Evolutionary conservation across 2,113 vertebrate genomes (phyloP), one percentile per base, ranked within the genome.

Genomic region (Caranx ignobilis): DNA sequence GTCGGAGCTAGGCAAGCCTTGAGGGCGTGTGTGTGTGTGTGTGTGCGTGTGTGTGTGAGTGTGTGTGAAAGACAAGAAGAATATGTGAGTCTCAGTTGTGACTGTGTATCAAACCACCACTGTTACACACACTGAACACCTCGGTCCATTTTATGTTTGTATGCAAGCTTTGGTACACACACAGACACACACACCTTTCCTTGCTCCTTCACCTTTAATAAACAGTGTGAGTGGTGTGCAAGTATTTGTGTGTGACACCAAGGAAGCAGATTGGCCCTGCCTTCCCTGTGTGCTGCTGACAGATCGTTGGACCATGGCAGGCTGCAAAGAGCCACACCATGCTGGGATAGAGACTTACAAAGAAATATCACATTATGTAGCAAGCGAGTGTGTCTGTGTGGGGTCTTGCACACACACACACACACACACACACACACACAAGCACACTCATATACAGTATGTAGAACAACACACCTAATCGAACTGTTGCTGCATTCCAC

Each of bases 301-400:
- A 84, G 86, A 87, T 91, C 71, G 77, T 62, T 88, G 87, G 87
- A 88, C 75, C 85, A 62, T 81, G 66, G 71, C 75, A 19, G 59
- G 63, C 78, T 91, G 77, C 85, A 85, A 61, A 81, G 64, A 79
- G 54, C 66, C 80, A 80, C 84, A 68, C 56, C 88, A 83, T 26
- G 82, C 87, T 85, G 89, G 62, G 79, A 82, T 79, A 62, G 75
- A 85, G 77, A 75, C 88, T 87, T 85, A 19, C 71, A 80, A 89
- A 85, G 85, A 89, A 89, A 89, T 88, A 89, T 91, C 81, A 90
- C 88, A 88, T 88, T 82, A 87, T 87, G 65, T 73, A 43, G 79
- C 76, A 57, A 71, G 63, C 39, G 72, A 74, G 76, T 79, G 71
- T 79, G 86, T 75, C 85, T 84, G 86, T 43, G 43, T 85, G 80